A percentile compares a stretch with the other conserved stretches of the same genome.
Conservation (phyloP, 2,888 invertebrate species). For the Cotesia congregata region DNA sequence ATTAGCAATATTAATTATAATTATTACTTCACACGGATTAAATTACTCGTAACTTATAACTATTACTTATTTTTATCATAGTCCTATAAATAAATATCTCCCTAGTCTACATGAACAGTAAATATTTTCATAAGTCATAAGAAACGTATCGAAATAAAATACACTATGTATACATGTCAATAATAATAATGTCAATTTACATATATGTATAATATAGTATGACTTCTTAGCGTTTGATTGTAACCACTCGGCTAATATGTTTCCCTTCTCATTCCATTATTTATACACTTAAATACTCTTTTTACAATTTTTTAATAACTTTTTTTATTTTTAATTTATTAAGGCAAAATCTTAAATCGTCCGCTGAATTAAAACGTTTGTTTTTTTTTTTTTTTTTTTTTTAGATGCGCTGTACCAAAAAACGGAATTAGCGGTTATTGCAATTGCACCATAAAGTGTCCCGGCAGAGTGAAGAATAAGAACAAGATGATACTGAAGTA, state of each 20-base stretch:
- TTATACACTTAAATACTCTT: background rate
- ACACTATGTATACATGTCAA: conserved; percentile 46
- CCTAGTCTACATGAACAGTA: conserved; percentile 49
- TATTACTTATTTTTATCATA: conserved; percentile 26
- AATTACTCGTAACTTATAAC: conserved; percentile 3
- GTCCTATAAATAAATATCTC: conserved; percentile 30
- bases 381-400: too few relatives aligned
- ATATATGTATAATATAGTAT: conserved; percentile 12
- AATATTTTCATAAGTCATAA: conserved; percentile 43
- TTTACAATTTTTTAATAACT: conserved; percentile 7
- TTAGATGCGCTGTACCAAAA: background rate
- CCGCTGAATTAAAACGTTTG: background rate
- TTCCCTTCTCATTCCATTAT: conserved; percentile 8
- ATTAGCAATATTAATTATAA: conserved; percentile 19
- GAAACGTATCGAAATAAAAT: conserved; percentile 55
- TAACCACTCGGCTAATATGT: background rate
- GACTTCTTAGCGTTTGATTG: conserved; percentile 2
- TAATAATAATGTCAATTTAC: background rate
- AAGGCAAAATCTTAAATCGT: conserved; percentile 54
- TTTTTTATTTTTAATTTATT: conserved; percentile 45
- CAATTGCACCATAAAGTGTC: background rate
- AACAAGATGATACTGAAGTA: background rate
- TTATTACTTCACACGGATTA: background rate
- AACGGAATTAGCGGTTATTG: background rate
- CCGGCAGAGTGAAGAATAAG: background rate